Percentiles rank a stretch among this genome's conserved stretches.
phyloP scores from a whole-genome alignment of 37 sponge, comb jelly and placozoan genomes.

The Petrosia ficiformis region DNA sequence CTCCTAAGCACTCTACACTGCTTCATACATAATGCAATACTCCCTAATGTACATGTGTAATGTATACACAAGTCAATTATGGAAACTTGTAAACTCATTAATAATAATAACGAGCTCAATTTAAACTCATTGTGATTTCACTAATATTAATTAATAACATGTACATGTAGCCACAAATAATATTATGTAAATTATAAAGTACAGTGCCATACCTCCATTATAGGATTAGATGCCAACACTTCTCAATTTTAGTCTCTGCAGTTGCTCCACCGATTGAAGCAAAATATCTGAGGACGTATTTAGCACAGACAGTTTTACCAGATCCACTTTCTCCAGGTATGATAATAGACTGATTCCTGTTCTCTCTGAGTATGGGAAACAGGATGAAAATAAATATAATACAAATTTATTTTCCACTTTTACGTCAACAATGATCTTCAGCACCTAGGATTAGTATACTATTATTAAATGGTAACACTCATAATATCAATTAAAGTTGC shows the following conservation, averaged over 20 bases:
- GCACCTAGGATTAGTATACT: no score
- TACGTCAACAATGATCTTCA: no score
- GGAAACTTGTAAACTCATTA: no score
- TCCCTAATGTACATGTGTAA: no score
- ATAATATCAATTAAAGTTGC: no score
- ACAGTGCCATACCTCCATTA: constrained; percentile 95
- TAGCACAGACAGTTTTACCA: constrained; percentile 93
- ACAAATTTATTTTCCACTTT: no score
- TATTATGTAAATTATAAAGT: no score
- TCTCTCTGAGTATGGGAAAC: constrained; percentile 23
- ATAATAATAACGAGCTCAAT: neutral
- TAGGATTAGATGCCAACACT: constrained; percentile 88
- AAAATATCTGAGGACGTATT: constrained; percentile 87
- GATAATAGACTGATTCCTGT: constrained; percentile 80
- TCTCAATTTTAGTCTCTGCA: constrained; percentile 72
- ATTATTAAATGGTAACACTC: no score
- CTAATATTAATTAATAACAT: no score
- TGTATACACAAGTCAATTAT: constrained; percentile 29
- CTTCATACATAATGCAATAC: no score
- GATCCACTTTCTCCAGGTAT: constrained; percentile 94
- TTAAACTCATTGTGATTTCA: neutral
- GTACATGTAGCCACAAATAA: no score
- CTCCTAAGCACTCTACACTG: no score
- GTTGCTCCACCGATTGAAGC: constrained; percentile 82
- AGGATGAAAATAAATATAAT: neutral